Conservation (phyloP, 2,113 vertebrate genomes). For the Dendrocopos noguchii region DNA sequence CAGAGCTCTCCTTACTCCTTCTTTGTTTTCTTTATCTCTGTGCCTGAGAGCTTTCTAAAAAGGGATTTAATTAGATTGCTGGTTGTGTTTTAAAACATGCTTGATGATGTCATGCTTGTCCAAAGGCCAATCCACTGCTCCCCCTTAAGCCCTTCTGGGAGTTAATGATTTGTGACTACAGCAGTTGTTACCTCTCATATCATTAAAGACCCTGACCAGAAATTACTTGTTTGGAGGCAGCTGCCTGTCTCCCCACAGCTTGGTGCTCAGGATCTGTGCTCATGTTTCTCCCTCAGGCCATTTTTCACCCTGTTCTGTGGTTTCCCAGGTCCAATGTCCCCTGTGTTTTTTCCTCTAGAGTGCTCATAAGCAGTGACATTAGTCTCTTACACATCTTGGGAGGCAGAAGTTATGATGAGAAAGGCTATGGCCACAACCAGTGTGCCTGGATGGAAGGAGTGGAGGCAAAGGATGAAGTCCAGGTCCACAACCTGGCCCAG, state of each 20-base stretch:
- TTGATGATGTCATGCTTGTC: background rate
- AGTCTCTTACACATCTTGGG: background rate
- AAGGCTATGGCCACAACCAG: background rate
- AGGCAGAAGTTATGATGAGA: background rate
- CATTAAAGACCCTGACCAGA: conserved; percentile 23
- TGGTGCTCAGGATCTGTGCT: background rate
- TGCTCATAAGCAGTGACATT: background rate
- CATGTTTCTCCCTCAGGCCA: background rate
- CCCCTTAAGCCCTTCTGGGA: background rate
- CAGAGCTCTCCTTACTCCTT: background rate
- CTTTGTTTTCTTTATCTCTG: background rate
- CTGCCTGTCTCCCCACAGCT: background rate
- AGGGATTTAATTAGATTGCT: conserved; percentile 5
- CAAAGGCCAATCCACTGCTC: background rate
- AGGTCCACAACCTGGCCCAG: background rate
- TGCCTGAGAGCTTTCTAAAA: conserved; percentile 9
- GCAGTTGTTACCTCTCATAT: conserved; percentile 8
- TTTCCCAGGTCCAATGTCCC: background rate
- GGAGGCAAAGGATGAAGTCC: background rate
- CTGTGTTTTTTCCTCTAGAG: background rate
- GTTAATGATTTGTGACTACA: background rate
- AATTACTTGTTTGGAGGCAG: conserved; percentile 6
- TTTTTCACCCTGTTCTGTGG: background rate
- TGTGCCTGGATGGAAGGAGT: background rate
- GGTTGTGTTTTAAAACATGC: conserved; percentile 18